These are phyloP conservation scores for Caenorhabditis angaria DNA, from an alignment of 2,888 invertebrate species.

Conservation along the genomic window DNA sequence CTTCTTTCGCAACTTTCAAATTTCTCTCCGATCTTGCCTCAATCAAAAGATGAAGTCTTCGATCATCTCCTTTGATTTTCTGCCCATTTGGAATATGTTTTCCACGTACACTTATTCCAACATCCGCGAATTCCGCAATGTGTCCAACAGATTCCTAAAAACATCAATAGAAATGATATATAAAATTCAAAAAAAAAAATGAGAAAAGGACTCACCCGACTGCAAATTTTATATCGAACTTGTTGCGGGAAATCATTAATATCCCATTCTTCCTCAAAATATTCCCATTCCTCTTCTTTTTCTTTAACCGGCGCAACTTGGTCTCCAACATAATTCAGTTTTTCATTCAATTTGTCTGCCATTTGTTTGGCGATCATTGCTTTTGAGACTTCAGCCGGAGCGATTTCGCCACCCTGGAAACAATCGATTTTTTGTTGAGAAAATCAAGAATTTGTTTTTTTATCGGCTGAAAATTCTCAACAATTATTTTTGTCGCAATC, in stretches of 20 bases:
- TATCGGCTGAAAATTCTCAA: too few species aligned
- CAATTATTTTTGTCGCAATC: too few species aligned
- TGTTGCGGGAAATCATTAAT: constrained; percentile 99
- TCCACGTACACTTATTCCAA: constrained; percentile 97
- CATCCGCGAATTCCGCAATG: constrained; percentile 98
- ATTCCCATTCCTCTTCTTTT: constrained; percentile 76
- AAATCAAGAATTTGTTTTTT: too few species aligned
- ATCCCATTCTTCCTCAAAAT: constrained; percentile 97
- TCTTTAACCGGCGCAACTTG: constrained; percentile 73
- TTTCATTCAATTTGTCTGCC: constrained; percentile 94
- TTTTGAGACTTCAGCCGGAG: constrained; percentile 74
- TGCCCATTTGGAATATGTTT: constrained; percentile 88
- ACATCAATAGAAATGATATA: background rate
- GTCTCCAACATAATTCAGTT: constrained; percentile 86
- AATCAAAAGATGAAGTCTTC: constrained; percentile 39
- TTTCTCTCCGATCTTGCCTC: constrained; percentile 81
- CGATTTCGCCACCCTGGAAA: constrained; percentile 41
- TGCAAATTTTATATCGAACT: constrained; percentile 94
- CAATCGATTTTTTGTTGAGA: too few species aligned
- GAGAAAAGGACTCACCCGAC: constrained; percentile 32
- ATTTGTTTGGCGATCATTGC: constrained; percentile 96
- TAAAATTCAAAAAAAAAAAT: constrained; percentile 54
- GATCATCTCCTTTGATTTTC: constrained; percentile 72
- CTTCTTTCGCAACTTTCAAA: constrained; percentile 92
- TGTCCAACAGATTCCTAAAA: constrained; percentile 91